Conservation (phyloP, 2,888 invertebrate genomes). For the Glaucopsyche alexis region DNA sequence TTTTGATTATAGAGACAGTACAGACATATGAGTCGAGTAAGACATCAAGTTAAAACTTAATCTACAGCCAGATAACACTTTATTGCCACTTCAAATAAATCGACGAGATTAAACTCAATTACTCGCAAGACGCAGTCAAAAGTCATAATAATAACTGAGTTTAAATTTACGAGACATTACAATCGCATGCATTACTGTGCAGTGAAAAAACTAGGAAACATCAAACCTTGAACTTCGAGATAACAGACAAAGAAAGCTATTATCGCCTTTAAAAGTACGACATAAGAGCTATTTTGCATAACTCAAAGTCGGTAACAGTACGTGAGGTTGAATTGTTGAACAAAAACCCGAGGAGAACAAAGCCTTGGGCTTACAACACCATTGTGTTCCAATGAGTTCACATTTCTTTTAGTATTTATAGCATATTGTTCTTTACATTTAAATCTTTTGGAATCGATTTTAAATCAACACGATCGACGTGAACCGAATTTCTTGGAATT, state of each 20-base stretch:
- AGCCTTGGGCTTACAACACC: conserved; percentile 37
- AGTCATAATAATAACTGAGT: conserved; percentile 3
- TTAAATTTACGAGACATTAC: conserved; percentile 8
- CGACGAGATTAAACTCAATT: conserved; percentile 5
- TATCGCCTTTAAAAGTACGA: conserved; percentile 31
- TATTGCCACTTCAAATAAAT: conserved; percentile 9
- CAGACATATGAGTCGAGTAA: neutral
- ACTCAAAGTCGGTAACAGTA: conserved; percentile 22
- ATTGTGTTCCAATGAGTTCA: conserved; percentile 37
- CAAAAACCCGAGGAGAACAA: conserved; percentile 36
- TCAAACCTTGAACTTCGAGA: conserved; percentile 41
- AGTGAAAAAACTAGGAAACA: conserved; percentile 33
- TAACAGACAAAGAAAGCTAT: conserved; percentile 30
- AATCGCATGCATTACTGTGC: neutral
- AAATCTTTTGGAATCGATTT: conserved; percentile 20
- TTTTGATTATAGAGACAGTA: neutral
- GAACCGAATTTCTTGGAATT: neutral
- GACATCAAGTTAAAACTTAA: conserved; percentile 21
- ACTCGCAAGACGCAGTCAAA: neutral
- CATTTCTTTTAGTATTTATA: conserved; percentile 33
- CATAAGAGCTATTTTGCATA: conserved; percentile 27
- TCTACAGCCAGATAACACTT: neutral
- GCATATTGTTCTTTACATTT: conserved; percentile 25
- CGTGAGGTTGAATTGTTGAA: conserved; percentile 41
- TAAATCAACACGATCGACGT: neutral